Base-by-base conservation (phyloP, 2,888 invertebrate species). In the Myopa testacea region DNA sequence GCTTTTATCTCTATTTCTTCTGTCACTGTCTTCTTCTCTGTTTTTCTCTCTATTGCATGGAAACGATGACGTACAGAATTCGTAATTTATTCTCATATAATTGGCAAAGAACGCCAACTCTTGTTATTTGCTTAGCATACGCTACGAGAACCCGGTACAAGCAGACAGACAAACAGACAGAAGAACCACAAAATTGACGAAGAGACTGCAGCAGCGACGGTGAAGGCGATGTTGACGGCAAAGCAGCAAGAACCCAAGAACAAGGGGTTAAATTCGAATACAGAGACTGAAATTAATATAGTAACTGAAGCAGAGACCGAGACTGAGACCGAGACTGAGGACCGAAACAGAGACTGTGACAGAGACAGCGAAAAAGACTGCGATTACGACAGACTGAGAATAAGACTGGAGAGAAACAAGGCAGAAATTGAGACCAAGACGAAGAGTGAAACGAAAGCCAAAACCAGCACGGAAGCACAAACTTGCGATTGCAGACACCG, bases 71-170 rank as follows among this genome's bases (percentile, higher is more conserved):
- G 65, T 37, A 34, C 12, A 10, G 1, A 65, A 14, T 38, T 38
- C 60, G 75, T 68, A 69, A 69, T 75, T 45, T 75, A 75, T 69
- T 75, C 69, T 60, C 34, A 75, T 58, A 60, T 67, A 6, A 7
- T 75, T 75, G 75, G 75, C 75, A 69, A 50, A 50, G 58, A 58
- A 71, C 37, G 52, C 50, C 40, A 65, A 63, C 52, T 26, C 69
- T 58, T 69, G 45, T 69, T 69, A 75, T 75, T 75, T 75, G 40
- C 67, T 67, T 75, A 75, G 40, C 67, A 68, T 68, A 75, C 73
- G 73, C 62, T 73, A 63, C 73, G n/a, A 58, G 45, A n/a, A 26
- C 16, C n/a, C 60, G 58, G 8, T 3, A 38, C 5, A 71, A 16
- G 37, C 40, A 19, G 16, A 62, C 10, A 60, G 19, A 38, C 5